phyloP scores from a whole-genome alignment of 53 echinoderm and acorn worm species.

The Echinometra lucunter region DNA sequence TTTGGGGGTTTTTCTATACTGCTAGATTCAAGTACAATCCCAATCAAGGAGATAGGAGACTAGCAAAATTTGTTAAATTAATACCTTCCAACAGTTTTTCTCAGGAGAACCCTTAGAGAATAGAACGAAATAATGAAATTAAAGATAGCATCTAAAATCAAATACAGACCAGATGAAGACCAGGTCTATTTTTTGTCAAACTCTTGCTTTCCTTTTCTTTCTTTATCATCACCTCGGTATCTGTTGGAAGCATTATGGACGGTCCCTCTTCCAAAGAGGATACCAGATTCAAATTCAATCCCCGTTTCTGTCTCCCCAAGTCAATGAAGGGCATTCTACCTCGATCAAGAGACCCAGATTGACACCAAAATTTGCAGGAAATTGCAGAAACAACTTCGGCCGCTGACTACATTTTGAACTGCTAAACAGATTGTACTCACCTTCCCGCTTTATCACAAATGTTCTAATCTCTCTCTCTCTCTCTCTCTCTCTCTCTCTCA shows the following conservation, averaged over 20 bases:
- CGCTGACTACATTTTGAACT: conserved; percentile 47
- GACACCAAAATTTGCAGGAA: conserved; percentile 68
- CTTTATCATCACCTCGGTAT: not conserved
- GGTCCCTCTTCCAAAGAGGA: not conserved
- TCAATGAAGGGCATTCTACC: conserved; percentile 62
- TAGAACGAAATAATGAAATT: not conserved
- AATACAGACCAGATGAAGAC: not conserved
- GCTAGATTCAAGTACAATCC: not conserved
- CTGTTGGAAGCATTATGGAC: conserved; percentile 39
- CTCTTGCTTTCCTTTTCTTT: not conserved
- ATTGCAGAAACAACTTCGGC: conserved; percentile 57
- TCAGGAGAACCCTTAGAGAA: not conserved
- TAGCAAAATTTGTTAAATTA: conserved; percentile 10
- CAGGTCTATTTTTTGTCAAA: not conserved
- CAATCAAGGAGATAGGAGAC: not conserved
- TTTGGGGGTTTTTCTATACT: not conserved
- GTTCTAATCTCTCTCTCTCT: not conserved
- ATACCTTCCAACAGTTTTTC: not conserved
- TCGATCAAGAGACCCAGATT: conserved; percentile 23
- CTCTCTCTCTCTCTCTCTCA: not conserved
- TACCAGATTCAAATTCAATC: conserved; percentile 68
- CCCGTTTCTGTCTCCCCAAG: conserved; percentile 16
- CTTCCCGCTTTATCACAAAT: not conserved
- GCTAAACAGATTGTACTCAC: conserved; percentile 52
- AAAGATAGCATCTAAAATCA: not conserved